Evolutionary conservation across 2,888 invertebrate genomes (phyloP).

Genomic region (Podotricha telesiphe): DNA sequence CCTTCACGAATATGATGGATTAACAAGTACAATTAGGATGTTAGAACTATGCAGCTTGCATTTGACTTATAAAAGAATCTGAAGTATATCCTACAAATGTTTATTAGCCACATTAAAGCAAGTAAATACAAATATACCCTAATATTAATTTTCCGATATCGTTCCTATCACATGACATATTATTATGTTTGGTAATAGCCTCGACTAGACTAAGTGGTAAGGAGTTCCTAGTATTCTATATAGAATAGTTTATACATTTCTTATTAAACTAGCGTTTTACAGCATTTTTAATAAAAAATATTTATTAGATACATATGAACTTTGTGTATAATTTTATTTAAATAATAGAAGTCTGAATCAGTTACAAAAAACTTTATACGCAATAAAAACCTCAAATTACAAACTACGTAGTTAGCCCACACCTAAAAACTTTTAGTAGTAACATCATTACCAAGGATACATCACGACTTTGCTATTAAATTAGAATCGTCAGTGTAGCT

Average conservation of each 20-base stretch:
- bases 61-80: slow-evolving; percentile 28
- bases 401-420: background rate
- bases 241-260: background rate
- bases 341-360: background rate
- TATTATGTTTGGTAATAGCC: background rate
- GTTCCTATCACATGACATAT: background rate
- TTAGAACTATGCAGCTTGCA: slow-evolving; percentile 17
- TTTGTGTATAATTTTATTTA: background rate
- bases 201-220: background rate
- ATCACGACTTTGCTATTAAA: slow-evolving; percentile 39
- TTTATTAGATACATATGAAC: background rate
- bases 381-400: background rate
- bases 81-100: slow-evolving; percentile 22
- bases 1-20: background rate
- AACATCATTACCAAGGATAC: slow-evolving; percentile 27
- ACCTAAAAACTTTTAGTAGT: slow-evolving; percentile 14
- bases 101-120: slow-evolving; percentile 16
- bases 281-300: background rate
- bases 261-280: background rate
- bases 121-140: slow-evolving; percentile 6
- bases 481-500: slow-evolving; percentile 25
- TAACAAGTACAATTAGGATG: background rate
- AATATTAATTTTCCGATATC: background rate
- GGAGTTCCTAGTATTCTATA: background rate
- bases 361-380: background rate